phyloP scores from a whole-genome alignment of 2,113 vertebrate species.

The Dicrurus megarhynchus region DNA sequence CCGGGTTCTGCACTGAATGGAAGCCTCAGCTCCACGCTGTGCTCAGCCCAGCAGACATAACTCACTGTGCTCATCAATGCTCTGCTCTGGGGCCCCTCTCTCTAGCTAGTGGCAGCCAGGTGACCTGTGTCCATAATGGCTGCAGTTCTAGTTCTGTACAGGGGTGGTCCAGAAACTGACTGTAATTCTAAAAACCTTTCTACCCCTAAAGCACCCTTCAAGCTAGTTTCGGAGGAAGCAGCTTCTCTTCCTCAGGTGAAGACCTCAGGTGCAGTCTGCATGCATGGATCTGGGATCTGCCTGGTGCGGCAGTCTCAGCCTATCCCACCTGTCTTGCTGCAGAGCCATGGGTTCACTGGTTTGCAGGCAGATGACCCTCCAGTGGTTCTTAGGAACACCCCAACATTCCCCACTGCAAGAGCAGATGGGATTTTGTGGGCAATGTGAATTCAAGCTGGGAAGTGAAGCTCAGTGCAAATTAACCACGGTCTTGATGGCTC shows the following conservation, averaged over 20 bases:
- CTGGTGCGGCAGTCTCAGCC: rapidly evolving
- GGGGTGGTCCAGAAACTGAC: not conserved
- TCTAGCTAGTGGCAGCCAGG: not conserved
- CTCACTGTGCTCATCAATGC: not conserved
- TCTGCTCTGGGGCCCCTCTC: not conserved
- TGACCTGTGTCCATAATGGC: not conserved
- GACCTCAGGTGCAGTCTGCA: not conserved
- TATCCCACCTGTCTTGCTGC: not conserved
- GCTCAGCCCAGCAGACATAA: not conserved
- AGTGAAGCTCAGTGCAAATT: not conserved
- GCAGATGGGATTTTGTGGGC: not conserved
- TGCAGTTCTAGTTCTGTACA: not conserved
- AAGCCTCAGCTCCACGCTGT: not conserved
- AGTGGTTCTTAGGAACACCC: not conserved
- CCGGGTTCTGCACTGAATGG: not conserved
- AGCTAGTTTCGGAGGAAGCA: not conserved
- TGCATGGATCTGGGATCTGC: not conserved
- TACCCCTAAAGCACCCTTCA: not conserved
- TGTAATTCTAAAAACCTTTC: not conserved
- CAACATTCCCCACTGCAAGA: not conserved
- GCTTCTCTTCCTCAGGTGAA: not conserved
- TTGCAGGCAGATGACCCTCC: not conserved
- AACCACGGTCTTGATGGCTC: rapidly evolving
- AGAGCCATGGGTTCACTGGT: not conserved
- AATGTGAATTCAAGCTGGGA: not conserved